Base-by-base conservation (phyloP, 2,113 vertebrate genomes). In the Tetraodon nigroviridis region DNA sequence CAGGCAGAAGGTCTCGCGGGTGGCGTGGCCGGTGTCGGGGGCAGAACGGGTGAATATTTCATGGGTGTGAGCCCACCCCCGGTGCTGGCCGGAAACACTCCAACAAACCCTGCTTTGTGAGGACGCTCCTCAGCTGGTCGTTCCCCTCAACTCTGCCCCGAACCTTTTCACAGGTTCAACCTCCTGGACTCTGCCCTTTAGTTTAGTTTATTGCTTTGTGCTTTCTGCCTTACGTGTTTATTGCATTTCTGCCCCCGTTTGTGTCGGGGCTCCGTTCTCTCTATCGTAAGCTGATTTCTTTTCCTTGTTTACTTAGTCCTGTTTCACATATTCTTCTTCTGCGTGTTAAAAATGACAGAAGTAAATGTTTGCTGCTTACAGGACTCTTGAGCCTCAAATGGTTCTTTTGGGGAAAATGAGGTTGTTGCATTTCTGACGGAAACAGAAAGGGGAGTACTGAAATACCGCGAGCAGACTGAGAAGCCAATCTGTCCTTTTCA, bases 31-130 rank as follows among this genome's bases (percentile, higher is more conserved):
- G 0, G 62, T 69, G 78, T 84, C 58, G 61, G 55, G 71, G 74
- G 69, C 76, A 75, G 82, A 75, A 71, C 71, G 61, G 73, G 75
- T 86, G 73, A 88, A 88, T 88, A 88, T 88, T 86, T 88, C 58
- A 88, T 86, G 65, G 73, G 63, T 64, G 65, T 57, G 58, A 47
- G 49, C 70, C 71, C 64, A 63, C 72, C 65, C 64, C 32, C 54
- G 61, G 61, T 64, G 69, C 37, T 32, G 69, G 50, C n/a, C 63
- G 52, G 27, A 51, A 61, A 44, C 44, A 66, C 37, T 68, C 62
- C 16, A 20, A 51, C 44, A 47, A 40, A 24, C 55, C 6, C 6
- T 13, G 45, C 47, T n/a, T 44, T 22, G 41, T 55, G 57, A 24
- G 52, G 68, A 48, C 22, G 55, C 50, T 71, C 47, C 37, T 59